Base-by-base conservation (phyloP, 2,113 vertebrate genomes). In the Synchiropus splendidus region DNA sequence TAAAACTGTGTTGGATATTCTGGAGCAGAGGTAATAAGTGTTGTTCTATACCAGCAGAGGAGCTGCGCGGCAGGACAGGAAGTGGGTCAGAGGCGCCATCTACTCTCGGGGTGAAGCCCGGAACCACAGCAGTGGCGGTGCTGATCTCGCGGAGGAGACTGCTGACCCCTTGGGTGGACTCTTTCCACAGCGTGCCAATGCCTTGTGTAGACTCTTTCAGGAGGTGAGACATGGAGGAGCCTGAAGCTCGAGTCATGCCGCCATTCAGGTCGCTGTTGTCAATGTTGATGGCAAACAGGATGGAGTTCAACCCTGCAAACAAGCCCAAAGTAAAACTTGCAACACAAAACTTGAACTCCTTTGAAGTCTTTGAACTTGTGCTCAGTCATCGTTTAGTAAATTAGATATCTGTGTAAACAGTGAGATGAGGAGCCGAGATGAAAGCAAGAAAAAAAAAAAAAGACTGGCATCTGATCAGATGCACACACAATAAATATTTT, bases 231-330 rank as follows among this genome's bases (percentile, higher is more conserved):
- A 99, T 86, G 0, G 87, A 85, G 21, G 92, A 69, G 10, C 79
- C 38, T 4, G 49, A 58, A 5, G 34, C 63, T 17, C 45, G 82
- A 39, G 39, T 87, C 88, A 61, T 64, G 70, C 70, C 87, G 56
- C 93, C 95, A 6, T 97, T 99, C 70, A 99, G 83, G 62, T 99
- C 95, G 6, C 74, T 89, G 79, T 98, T 99, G 80, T 98, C 93
- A 4, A 99, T 97, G 83, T 97, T 98, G 72, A 99, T 92, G 32
- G 95, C 94, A 54, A 99, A 99, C 57, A 99, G 83, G 70, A 99
- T 99, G 32, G 94, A 97, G 81, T 98, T 98, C 60, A 98, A 76
- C 45, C 95, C 95, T 98, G 77, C 9, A 13, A 14, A 48, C 10
- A 43, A 1, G n/a, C 16, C 36, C 12, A 16, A 32, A 36, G 38